phyloP scores from a whole-genome alignment of 2,888 invertebrate genomes.

The Disparrhopalites patrizii region DNA sequence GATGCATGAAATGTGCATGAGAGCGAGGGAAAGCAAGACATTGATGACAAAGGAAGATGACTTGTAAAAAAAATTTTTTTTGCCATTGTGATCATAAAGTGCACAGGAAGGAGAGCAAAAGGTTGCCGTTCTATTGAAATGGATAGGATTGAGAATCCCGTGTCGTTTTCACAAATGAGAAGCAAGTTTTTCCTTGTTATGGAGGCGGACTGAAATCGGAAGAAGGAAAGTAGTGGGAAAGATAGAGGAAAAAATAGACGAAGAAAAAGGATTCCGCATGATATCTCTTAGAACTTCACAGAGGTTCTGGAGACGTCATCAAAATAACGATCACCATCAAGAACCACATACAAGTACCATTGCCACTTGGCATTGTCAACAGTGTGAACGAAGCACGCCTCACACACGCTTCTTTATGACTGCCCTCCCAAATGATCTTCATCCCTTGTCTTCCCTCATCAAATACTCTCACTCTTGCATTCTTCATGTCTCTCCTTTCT shows the following conservation, averaged over 20 bases:
- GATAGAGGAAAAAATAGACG: conserved; percentile 4
- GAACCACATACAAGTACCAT: conserved; percentile 27
- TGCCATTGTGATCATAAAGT: conserved; percentile 22
- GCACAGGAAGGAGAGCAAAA: conserved; percentile 13
- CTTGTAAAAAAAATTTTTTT: too few species aligned
- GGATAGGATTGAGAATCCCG: conserved; percentile 24
- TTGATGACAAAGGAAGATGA: conserved; percentile 20
- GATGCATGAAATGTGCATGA: conserved; percentile 19
- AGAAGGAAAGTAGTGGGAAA: too few species aligned
- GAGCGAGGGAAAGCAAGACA: conserved; percentile 19
- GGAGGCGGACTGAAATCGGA: too few species aligned
- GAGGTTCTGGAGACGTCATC: conserved; percentile 34
- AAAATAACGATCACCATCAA: conserved; percentile 40
- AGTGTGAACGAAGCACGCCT: conserved; percentile 20
- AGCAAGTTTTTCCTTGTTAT: conserved; percentile 29
- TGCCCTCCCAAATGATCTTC: conserved; percentile 24
- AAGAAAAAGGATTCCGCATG: too few species aligned
- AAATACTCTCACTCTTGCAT: background rate
- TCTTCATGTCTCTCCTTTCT: background rate
- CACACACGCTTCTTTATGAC: conserved; percentile 28
- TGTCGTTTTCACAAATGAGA: conserved; percentile 28
- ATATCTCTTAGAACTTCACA: conserved; percentile 28
- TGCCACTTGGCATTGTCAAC: conserved; percentile 25
- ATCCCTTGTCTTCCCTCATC: conserved; percentile 15
- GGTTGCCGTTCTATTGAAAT: conserved; percentile 11